Percentiles rank a stretch among this genome's conserved stretches.
Conservation (phyloP, 2,888 invertebrate genomes). For the Thalpophila matura region DNA sequence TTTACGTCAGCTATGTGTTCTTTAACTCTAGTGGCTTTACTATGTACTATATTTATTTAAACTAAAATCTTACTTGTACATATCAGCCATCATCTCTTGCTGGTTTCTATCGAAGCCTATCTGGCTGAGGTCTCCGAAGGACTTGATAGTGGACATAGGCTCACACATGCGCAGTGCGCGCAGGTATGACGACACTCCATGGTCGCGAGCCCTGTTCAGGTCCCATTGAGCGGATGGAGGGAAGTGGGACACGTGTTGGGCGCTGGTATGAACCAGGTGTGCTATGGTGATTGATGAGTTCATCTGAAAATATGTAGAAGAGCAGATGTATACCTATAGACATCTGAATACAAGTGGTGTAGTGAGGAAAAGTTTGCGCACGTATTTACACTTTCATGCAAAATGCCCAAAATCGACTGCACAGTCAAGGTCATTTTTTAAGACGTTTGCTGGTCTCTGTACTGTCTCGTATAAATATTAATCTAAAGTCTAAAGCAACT, state of each 20-base stretch:
- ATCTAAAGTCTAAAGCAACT: no score
- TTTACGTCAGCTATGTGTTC: no score
- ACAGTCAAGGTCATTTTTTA: no score
- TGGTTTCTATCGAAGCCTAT: slow-evolving; percentile 90
- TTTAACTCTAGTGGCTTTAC: no score
- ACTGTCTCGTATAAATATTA: no score
- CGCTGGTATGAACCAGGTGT: slow-evolving; percentile 92
- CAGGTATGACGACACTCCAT: slow-evolving; percentile 94
- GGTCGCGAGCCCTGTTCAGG: slow-evolving; percentile 92
- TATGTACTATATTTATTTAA: no score
- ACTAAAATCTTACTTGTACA: slow-evolving; percentile 93
- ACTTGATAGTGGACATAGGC: slow-evolving; percentile 85
- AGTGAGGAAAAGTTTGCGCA: no score
- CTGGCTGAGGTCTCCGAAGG: slow-evolving; percentile 91
- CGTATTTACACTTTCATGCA: no score
- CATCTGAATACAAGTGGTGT: no score
- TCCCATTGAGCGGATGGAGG: slow-evolving; percentile 86
- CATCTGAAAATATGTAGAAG: slow-evolving; percentile 79
- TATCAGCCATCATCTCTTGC: slow-evolving; percentile 92
- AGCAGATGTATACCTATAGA: background rate
- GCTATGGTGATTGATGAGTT: slow-evolving; percentile 91
- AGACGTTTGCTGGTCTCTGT: no score
- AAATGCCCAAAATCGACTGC: no score
- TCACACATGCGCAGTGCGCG: slow-evolving; percentile 93
- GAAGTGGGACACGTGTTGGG: slow-evolving; percentile 91